phyloP scores from a whole-genome alignment of 2,113 vertebrate species.

The Isichthys henryi region DNA sequence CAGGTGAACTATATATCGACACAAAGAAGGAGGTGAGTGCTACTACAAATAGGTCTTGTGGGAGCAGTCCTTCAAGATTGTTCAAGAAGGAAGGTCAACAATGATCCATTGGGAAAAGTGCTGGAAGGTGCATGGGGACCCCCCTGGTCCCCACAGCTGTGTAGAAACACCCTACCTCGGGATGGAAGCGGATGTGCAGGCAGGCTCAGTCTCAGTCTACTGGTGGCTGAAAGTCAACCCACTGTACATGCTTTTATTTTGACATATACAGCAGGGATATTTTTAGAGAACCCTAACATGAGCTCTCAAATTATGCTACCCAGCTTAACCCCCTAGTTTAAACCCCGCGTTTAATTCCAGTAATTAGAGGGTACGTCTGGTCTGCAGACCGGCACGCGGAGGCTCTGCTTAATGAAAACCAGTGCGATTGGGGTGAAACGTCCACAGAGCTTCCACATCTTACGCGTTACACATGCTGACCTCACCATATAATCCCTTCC shows the following conservation, averaged over 20 bases:
- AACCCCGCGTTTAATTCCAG: constrained; percentile 77
- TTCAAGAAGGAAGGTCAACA: neutral
- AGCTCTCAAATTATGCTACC: constrained; percentile 77
- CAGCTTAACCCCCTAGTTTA: constrained; percentile 72
- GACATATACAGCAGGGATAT: constrained; percentile 53
- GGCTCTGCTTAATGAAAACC: constrained; percentile 72
- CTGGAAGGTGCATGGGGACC: neutral
- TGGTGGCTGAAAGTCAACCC: constrained; percentile 53
- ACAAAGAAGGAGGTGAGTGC: neutral
- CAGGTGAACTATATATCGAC: neutral
- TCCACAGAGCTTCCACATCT: constrained; percentile 67
- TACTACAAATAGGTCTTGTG: neutral
- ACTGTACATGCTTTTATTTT: constrained; percentile 63
- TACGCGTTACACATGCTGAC: constrained; percentile 64
- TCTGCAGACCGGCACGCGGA: constrained; percentile 69
- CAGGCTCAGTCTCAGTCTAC: constrained; percentile 38
- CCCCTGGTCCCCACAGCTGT: neutral
- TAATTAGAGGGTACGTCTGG: constrained; percentile 76
- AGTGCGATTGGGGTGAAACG: constrained; percentile 70
- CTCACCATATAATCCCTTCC: constrained; percentile 62
- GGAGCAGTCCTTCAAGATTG: neutral
- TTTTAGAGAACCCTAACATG: constrained; percentile 76
- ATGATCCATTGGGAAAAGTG: neutral
- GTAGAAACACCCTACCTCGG: neutral
- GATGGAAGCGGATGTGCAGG: neutral